Base-by-base conservation (phyloP, 2,113 vertebrate species). In the Labrus mixtus region DNA sequence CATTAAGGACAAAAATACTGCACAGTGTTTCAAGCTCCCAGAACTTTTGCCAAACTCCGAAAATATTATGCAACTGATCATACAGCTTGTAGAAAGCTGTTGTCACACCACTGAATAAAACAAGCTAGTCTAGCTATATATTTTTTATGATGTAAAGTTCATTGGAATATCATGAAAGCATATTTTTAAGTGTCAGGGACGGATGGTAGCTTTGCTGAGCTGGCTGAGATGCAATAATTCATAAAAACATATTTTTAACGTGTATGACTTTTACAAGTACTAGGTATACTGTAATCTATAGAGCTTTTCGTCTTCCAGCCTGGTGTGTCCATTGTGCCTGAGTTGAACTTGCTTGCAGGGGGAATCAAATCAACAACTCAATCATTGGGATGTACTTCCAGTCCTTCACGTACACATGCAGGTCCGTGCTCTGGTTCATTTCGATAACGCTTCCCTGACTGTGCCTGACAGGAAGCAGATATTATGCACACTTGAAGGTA, bases 21-120 rank as follows among this genome's bases (percentile, higher is more conserved):
- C 45, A 60, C 23, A 87, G 68, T 66, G 70, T 87, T 87, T 80
- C 43, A 68, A 81, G 50, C 48, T 19, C 48, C 54, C 78, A 68
- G 46, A 72, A 79, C 65, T 80, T 73, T 81, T 84, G 69, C 81
- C 87, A 90, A 84, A 81, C 69, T 58, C 39, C 57, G 51, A 76
- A 82, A 72, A 85, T 75, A 85, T 84, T 88, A 90, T 90, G 89
- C 90, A 90, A 85, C 16, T 81, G n/a, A 45, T 76, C 8, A 6
- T 16, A 72, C 68, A 79, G 65, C 68, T 29, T 45, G 55, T 69
- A 25, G 39, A 23, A 51, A 12, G 73, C 65, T 87, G 68, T 76
- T 86, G 62, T 84, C 64, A 46, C 13, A 41, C n/a, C 79, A 82
- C 65, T 70, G 56, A 83, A 81, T 37, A 50, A 50, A 43, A 74